A percentile compares a stretch with the other conserved stretches of the same genome.
Conservation (phyloP, 2,797 vertebrate species). For the Eupleurogrammus muticus region DNA sequence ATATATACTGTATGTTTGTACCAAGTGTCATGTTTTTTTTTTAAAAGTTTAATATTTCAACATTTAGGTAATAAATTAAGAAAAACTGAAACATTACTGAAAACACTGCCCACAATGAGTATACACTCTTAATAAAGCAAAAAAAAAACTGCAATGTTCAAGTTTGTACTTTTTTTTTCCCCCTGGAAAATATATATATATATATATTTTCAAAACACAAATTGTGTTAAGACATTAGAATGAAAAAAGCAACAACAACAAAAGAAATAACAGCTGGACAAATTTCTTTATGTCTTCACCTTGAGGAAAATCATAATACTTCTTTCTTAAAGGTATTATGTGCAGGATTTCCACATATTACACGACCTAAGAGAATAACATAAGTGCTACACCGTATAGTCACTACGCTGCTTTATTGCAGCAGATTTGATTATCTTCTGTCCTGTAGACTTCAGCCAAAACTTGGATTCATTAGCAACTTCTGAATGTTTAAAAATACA, state of each 20-base stretch:
- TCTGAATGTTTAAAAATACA: constrained; percentile 9
- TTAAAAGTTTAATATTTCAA: constrained; percentile 77
- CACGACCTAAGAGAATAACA: constrained; percentile 42
- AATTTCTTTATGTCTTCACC: constrained; percentile 50
- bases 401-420: constrained; percentile 45
- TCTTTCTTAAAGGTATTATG: constrained; percentile 71
- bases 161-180: constrained; percentile 51
- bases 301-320: constrained; percentile 47
- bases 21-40: constrained; percentile 76
- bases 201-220: constrained; percentile 60
- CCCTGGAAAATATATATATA: constrained; percentile 47
- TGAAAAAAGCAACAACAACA: constrained; percentile 21
- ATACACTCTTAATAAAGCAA: constrained; percentile 75
- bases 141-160: constrained; percentile 62
- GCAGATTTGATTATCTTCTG: constrained; percentile 30
- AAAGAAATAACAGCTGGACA: constrained; percentile 60
- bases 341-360: constrained; percentile 66
- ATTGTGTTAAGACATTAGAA: constrained; percentile 72
- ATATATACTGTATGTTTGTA: constrained; percentile 78
- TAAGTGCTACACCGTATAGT: constrained; percentile 58
- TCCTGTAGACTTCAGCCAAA: constrained; percentile 20
- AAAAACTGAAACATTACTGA: constrained; percentile 69
- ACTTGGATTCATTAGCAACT: constrained; percentile 22
- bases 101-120: constrained; percentile 77
- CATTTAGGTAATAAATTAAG: constrained; percentile 78